Base-by-base conservation (phyloP, 2,113 vertebrate genomes). In the Ellobius talpinus region DNA sequence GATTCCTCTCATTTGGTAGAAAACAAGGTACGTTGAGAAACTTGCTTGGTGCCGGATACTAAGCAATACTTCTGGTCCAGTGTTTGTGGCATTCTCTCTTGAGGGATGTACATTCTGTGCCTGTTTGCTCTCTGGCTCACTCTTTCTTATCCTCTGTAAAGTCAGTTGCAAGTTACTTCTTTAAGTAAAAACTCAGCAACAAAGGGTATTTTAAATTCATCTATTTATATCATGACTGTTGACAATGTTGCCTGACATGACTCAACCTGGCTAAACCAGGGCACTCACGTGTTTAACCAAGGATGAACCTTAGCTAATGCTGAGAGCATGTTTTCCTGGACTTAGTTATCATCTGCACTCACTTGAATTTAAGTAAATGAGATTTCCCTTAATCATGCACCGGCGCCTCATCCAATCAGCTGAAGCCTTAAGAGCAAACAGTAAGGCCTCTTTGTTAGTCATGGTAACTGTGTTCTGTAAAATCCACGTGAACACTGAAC, bases 301-400 rank as follows among this genome's bases (percentile, higher is more conserved):
- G 78, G 17, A 86, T 1, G 21, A 66, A 76, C 52, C 12, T 29
- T 29, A 36, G 26, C 42, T 63, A 17, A 68, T 90, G 19, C 39
- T 55, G 24, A 68, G 24, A 89, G 87, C 3, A 2, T 52, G 78
- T 52, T 96, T 68, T n/a, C 79, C 19, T 78, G 29, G 39, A 42
- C 84, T 9, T 74, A 31, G 12, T 84, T 93, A 74, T 45, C 24
- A 87, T 77, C 47, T 87, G 45, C 0, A 45, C 31, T 65, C 21
- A 72, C 33, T 47, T 78, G 8, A 61, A 68, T 26, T 93, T 91
- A 84, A 92, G 61, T 61, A 93, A 93, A 78, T 52, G 45, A 87
- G 29, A 95, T 61, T 50, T 33, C 21, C 70, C 29, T 92, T 9
- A 88, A 42, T 81, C 73, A 76, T 50, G 10, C 21, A 47, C 9